phyloP scores from a whole-genome alignment of 2,888 invertebrate genomes.

The Pycnomerus fuliginosus region DNA sequence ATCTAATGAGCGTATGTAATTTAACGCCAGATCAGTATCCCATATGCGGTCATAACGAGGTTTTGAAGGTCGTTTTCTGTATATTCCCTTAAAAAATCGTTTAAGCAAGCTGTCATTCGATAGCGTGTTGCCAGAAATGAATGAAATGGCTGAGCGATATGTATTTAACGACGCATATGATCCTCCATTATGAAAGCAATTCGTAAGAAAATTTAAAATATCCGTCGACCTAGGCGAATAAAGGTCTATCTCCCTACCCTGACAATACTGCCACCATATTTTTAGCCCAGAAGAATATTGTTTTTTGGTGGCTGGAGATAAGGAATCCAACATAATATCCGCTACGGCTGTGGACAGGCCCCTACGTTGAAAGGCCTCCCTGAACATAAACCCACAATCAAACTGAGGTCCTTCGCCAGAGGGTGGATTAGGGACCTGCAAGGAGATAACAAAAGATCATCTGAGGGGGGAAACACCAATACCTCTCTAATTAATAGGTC shows the following conservation, averaged over 20 bases:
- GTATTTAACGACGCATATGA: neutral
- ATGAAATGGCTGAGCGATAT: neutral
- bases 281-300: neutral
- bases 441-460: neutral
- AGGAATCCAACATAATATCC: neutral
- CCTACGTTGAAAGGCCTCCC: neutral
- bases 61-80: neutral
- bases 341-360: neutral
- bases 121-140: neutral
- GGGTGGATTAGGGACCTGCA: too few relatives aligned
- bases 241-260: neutral
- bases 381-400: neutral
- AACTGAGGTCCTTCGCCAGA: neutral
- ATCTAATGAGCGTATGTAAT: neutral
- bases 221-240: too few relatives aligned
- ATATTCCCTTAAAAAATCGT: neutral
- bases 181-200: neutral
- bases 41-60: neutral
- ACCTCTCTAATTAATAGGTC: neutral
- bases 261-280: neutral
- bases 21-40: neutral
- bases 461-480: neutral
- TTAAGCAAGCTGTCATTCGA: neutral
- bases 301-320: neutral
- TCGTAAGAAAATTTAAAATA: neutral